phyloP scores from a whole-genome alignment of 2,113 vertebrate genomes.

The Stercorarius parasiticus region DNA sequence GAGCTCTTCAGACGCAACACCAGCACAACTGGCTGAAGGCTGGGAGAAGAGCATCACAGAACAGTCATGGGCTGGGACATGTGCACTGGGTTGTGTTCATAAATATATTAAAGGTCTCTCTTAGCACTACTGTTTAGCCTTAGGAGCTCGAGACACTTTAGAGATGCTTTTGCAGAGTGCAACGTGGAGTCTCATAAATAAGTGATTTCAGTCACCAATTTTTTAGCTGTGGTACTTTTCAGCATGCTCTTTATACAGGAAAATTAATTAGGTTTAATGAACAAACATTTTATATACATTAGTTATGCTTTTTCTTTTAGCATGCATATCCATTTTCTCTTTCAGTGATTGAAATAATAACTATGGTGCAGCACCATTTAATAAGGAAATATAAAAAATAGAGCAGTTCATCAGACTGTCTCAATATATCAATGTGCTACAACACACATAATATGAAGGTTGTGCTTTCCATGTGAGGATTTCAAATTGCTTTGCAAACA shows the following conservation, averaged over 20 bases:
- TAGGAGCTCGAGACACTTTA: neutral
- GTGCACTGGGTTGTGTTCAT: neutral
- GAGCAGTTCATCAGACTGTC: neutral
- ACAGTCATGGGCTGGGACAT: neutral
- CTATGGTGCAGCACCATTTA: neutral
- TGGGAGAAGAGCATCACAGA: neutral
- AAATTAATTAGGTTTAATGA: conserved; percentile 37
- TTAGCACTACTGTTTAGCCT: neutral
- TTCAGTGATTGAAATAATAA: neutral
- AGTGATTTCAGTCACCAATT: neutral
- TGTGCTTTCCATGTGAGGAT: neutral
- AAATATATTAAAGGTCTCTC: neutral
- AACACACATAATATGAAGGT: neutral
- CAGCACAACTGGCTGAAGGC: neutral
- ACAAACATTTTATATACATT: conserved; percentile 3
- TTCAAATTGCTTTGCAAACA: conserved; percentile 16
- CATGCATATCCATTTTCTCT: conserved; percentile 32
- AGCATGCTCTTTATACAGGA: neutral
- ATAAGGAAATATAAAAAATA: conserved; percentile 26
- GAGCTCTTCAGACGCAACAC: neutral
- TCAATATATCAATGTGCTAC: neutral
- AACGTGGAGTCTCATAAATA: neutral
- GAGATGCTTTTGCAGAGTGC: neutral
- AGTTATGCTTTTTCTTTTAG: conserved; percentile 16
- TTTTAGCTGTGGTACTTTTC: neutral